Conservation (phyloP, 92 coral and sea anemone species). For the Actinernus sp. region DNA sequence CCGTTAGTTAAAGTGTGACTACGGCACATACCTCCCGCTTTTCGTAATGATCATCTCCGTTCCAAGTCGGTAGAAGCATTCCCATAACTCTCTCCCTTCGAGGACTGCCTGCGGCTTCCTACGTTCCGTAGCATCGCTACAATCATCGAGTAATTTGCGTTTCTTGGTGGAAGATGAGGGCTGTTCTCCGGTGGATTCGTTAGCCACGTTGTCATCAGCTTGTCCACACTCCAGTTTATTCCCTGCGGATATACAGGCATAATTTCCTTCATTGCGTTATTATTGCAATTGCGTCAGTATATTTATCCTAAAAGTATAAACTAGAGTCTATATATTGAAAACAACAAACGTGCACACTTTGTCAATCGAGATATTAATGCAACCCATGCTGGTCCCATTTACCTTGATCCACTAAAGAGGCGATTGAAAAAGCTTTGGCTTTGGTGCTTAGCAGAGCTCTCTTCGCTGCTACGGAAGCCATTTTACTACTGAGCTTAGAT, state of each 20-base stretch:
- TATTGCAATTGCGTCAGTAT: too few species aligned
- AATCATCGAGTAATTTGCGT: slow-evolving; percentile 25
- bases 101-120: slow-evolving; percentile 55
- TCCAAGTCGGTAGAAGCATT: slow-evolving; percentile 88
- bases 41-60: slow-evolving; percentile 93
- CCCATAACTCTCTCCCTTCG: slow-evolving; percentile 89
- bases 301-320: too few species aligned
- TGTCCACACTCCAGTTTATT: slow-evolving; percentile 57
- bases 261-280: slow-evolving; percentile 22
- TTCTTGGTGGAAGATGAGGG: slow-evolving; percentile 33
- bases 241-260: slow-evolving; percentile 48
- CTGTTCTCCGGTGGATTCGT: slow-evolving; percentile 45
- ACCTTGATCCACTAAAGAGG: slow-evolving; percentile 87
- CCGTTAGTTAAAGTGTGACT: too few species aligned
- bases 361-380: too few species aligned
- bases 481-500: slow-evolving; percentile 7
- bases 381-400: not conserved
- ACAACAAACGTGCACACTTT: too few species aligned
- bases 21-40: slow-evolving; percentile 95
- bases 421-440: slow-evolving; percentile 90
- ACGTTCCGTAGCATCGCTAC: slow-evolving; percentile 6
- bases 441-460: slow-evolving; percentile 52
- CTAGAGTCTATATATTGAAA: too few species aligned
- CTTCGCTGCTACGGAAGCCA: slow-evolving; percentile 46
- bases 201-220: slow-evolving; percentile 69